Evolutionary conservation across 2,113 vertebrate species (phyloP), one percentile per base, ranked within the genome.

Genomic region (Chroicocephalus ridibundus): DNA sequence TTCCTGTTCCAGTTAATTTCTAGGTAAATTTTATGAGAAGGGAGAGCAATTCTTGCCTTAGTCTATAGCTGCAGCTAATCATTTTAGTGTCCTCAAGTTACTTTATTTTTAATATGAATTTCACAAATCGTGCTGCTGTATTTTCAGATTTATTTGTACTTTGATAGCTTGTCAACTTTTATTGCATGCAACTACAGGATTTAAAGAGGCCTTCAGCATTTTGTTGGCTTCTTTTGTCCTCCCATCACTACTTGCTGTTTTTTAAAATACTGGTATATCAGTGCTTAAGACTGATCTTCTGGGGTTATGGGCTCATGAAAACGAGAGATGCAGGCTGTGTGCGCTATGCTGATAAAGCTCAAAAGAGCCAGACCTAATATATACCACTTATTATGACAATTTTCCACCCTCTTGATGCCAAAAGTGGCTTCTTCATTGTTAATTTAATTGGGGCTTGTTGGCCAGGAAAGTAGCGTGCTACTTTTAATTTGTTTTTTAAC

Each of bases 81-180:
- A 17, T 52, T 68, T 64, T 44, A 15, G n/a, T 40, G 25, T 86
- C 69, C 60, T 82, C 44, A 21, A 58, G 17, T 86, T 80, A 44
- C 42, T 32, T 89, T 18, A 11, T 86, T 90, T 64, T 72, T 65
- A 36, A 62, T 1, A 8, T 58, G 34, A 79, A 49, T 74, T 57
- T 86, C 71, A 36, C 11, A 51, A 72, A 49, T 52, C 8, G 25
- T 0, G 0, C 44, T 0, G 1, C 29, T 91, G 16, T 32, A 29
- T 91, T 94, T 92, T 83, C 61, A 84, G 51, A 20, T 86, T 51
- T 57, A 18, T 61, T 93, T 80, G 26, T 69, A 10, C 13, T 66
- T 77, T 70, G 46, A 20, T 86, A 51, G 26, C 34, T 70, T 38
- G 11, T 36, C 29, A 83, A 4, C 5, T 77, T 68, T 4, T 44